Base-by-base conservation (phyloP, 2,797 vertebrate genomes). In the Typhlichthys subterraneus region DNA sequence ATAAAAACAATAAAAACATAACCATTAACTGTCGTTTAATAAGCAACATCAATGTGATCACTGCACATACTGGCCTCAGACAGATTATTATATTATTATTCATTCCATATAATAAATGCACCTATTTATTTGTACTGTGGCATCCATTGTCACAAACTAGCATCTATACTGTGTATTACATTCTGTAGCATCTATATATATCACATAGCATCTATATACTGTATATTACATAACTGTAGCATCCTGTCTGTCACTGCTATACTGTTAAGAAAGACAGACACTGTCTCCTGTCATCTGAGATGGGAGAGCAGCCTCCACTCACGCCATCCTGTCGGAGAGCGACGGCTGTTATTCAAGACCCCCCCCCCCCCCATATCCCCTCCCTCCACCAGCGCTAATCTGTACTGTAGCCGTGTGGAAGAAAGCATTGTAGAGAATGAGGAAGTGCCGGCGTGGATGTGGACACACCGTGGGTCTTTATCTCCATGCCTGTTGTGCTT, bases 291-390 rank as follows among this genome's bases (percentile, higher is more conserved):
- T 77, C 77, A 83, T 85, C 76, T 81, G 75, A 87, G 84, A 85
- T 86, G 84, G 75, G 80, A 83, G 85, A 72, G 79, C 70, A 51
- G 78, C 64, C 72, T 81, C 68, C 69, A 63, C 79, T 84, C 83
- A 65, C 70, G 76, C 50, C 13, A 72, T 9, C 65, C 88, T 84
- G 86, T 88, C 88, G 33, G 82, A 75, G 75, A 84, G 64, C 72
- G 81, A 90, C 88, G 85, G 85, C 80, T 77, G 81, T 88, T 89
- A 88, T 86, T 85, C 76, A 74, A 69, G 80, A 72, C 46, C 69
- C 75, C 7, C 47, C 15, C 11, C 61, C 65, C 53, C 14, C 47
- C 81, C 46, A 65, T 56, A 56, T 83, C 72, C 51, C 78, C 69
- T 63, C 33, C 52, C 70, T 74, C 58, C 9, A 73, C 64, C 23